Percentiles rank a stretch among this genome's conserved stretches.
Conservation (phyloP, 2,888 invertebrate species). For the Antheraea assamensis region DNA sequence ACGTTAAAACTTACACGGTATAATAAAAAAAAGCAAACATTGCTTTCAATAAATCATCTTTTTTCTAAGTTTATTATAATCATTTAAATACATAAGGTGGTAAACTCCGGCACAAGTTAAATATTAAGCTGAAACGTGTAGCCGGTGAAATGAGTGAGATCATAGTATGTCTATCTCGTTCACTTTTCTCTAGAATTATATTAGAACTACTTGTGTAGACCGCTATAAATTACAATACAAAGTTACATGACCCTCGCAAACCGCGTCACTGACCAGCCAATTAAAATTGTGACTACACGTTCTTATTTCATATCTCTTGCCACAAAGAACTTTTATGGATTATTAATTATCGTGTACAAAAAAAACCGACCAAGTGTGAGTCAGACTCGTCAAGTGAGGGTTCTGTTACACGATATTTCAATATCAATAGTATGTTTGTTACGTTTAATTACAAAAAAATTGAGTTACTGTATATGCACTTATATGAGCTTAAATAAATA, state of each 20-base stretch:
- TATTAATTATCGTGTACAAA: not conserved
- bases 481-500: too few relatives aligned
- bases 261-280: not conserved
- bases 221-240: not conserved
- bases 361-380: not conserved
- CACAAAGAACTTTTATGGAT: not conserved
- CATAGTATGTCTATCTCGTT: not conserved
- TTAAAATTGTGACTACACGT: not conserved
- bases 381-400: not conserved
- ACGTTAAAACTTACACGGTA: too few relatives aligned
- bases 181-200: not conserved
- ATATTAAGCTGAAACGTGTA: too few relatives aligned
- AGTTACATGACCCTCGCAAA: not conserved
- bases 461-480: too few relatives aligned
- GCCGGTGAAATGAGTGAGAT: too few relatives aligned
- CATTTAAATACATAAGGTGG: too few relatives aligned
- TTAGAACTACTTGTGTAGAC: not conserved
- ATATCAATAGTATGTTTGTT: not conserved
- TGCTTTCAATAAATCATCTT: too few relatives aligned
- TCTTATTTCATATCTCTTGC: not conserved
- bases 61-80: too few relatives aligned
- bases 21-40: too few relatives aligned
- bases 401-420: not conserved
- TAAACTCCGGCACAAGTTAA: too few relatives aligned
- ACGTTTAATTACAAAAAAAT: too few relatives aligned